Conservation (phyloP, 2,113 vertebrate genomes). For the Sardina pilchardus region DNA sequence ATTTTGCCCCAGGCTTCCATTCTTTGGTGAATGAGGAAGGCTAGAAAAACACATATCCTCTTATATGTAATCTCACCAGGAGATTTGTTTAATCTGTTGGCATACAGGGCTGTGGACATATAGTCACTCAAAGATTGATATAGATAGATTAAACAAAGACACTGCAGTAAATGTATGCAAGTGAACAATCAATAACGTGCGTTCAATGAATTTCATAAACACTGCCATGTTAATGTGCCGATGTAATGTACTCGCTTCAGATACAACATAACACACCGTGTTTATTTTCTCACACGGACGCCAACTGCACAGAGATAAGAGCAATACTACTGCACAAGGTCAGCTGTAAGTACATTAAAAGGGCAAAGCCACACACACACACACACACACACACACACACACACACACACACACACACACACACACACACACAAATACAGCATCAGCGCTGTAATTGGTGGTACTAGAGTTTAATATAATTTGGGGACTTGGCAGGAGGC, state of each 20-base stretch:
- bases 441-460: background rate
- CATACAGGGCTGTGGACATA: background rate
- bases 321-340: background rate
- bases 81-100: background rate
- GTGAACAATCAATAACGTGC: background rate
- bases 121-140: background rate
- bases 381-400: background rate
- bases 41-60: slow-evolving; percentile 1
- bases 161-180: background rate
- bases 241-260: background rate
- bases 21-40: background rate
- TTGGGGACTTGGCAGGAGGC: slow-evolving; percentile 52
- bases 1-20: background rate
- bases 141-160: background rate
- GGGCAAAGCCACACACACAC: background rate
- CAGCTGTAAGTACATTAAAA: background rate
- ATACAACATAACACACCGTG: background rate
- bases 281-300: background rate
- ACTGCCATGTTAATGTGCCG: background rate
- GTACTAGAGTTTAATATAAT: slow-evolving; percentile 54
- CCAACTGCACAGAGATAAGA: background rate
- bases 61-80: background rate
- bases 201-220: background rate
- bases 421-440: background rate
- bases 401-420: background rate